phyloP scores from a whole-genome alignment of 2,797 vertebrate genomes.

The Florisuga fusca region DNA sequence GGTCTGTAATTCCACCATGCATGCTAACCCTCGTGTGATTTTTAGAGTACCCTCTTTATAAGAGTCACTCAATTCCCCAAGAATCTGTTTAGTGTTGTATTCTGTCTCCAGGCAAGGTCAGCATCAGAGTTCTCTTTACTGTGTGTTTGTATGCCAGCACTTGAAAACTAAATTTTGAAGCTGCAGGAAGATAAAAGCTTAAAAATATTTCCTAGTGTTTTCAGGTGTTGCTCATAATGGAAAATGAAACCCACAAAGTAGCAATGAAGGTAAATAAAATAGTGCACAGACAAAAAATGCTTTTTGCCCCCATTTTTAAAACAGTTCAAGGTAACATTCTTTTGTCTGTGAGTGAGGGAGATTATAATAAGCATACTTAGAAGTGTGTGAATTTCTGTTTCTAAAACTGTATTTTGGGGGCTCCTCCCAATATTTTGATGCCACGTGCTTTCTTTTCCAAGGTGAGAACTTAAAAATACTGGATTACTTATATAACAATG shows the following conservation, averaged over 20 bases:
- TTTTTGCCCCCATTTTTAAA: neutral
- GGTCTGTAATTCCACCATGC: neutral
- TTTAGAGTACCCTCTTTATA: neutral
- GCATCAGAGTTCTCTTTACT: neutral
- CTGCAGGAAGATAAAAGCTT: neutral
- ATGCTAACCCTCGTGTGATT: neutral
- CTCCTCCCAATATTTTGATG: constrained; percentile 3
- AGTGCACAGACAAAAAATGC: neutral
- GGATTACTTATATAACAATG: neutral
- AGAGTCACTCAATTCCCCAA: neutral
- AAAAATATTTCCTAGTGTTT: neutral
- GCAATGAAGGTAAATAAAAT: neutral
- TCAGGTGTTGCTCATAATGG: neutral
- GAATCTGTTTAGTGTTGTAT: neutral
- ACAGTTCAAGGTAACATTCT: neutral
- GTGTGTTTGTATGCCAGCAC: neutral
- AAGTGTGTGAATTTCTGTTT: neutral
- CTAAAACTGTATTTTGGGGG: neutral
- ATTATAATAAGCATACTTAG: neutral
- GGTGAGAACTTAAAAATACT: neutral
- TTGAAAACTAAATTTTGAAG: neutral
- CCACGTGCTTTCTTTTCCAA: neutral
- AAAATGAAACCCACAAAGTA: neutral
- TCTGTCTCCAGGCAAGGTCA: neutral
- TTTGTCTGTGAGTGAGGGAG: neutral